Percentiles rank a stretch among this genome's conserved stretches.
Evolutionary conservation across 2,888 invertebrate genomes (phyloP).

Genomic region (Craniophora ligustri): DNA sequence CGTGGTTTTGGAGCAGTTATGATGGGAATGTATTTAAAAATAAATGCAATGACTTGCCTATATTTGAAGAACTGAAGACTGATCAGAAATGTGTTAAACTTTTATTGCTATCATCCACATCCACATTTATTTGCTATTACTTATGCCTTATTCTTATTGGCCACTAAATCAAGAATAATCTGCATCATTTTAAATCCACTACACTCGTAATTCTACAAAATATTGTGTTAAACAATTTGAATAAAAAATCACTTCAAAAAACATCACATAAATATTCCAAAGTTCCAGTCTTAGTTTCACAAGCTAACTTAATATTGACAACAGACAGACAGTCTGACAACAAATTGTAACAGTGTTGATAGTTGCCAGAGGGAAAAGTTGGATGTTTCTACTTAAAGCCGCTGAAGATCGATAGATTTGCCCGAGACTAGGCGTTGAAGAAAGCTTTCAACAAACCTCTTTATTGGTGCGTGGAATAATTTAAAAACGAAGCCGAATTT

Average conservation of each 20-base stretch:
- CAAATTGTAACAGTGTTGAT: constrained; percentile 28
- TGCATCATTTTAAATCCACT: too few species aligned
- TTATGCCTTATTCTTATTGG: too few species aligned
- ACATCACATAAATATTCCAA: constrained; percentile 43
- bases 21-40: too few species aligned
- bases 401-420: constrained; percentile 44
- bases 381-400: constrained; percentile 23
- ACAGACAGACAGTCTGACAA: constrained; percentile 32
- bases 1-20: too few species aligned
- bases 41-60: too few species aligned
- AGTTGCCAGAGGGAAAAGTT: constrained; percentile 17
- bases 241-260: constrained; percentile 33
- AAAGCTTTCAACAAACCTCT: constrained; percentile 34
- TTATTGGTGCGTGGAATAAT: constrained; percentile 20
- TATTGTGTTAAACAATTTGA: too few species aligned
- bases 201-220: too few species aligned
- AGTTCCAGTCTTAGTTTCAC: constrained; percentile 8
- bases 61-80: too few species aligned
- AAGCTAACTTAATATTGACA: constrained; percentile 18
- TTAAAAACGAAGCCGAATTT: constrained; percentile 11
- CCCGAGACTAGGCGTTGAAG: constrained; percentile 21
- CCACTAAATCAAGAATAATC: too few species aligned
- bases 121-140: too few species aligned
- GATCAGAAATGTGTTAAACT: too few species aligned
- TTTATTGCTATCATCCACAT: too few species aligned